Evolutionary conservation across 2,888 invertebrate species (phyloP).

Genomic region (Drosophila putrida): DNA sequence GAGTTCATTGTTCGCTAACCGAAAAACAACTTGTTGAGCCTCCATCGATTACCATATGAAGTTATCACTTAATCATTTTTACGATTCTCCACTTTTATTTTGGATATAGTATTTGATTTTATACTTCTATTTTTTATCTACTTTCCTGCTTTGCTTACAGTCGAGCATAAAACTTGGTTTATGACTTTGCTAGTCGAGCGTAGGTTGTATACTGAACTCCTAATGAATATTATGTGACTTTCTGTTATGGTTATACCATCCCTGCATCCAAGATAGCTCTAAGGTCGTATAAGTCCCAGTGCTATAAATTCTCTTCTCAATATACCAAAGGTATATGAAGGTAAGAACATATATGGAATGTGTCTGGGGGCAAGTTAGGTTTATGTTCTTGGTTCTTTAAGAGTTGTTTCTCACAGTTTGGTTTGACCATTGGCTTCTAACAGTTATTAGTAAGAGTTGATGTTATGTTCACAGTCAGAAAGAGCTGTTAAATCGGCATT

Average conservation of each 20-base stretch:
- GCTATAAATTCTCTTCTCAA: conserved; percentile 8
- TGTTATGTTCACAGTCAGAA: conserved; percentile 1
- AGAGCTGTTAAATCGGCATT: background rate
- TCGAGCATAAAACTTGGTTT: conserved; percentile 45
- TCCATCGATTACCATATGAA: conserved; percentile 34
- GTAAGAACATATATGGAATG: background rate
- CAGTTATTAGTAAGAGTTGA: background rate
- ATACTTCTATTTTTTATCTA: conserved; percentile 15
- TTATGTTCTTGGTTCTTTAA: conserved; percentile 9
- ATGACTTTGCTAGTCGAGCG: conserved; percentile 17
- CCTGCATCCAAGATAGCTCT: background rate
- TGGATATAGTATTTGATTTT: conserved; percentile 4
- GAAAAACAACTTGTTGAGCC: conserved; percentile 29
- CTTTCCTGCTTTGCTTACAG: conserved; percentile 23
- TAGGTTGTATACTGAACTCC: conserved; percentile 34
- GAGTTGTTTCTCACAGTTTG: conserved; percentile 6
- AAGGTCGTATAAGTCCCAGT: conserved; percentile 3
- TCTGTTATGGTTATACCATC: conserved; percentile 25
- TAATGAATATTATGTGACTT: conserved; percentile 54
- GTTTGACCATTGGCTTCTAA: background rate
- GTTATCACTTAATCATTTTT: conserved; percentile 73
- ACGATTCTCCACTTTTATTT: conserved; percentile 39
- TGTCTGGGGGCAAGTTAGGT: background rate
- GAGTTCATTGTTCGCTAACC: conserved; percentile 38
- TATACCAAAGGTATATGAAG: background rate